These are phyloP conservation scores for Drosophila gaucha DNA, from an alignment of 2,888 invertebrate genomes.

Conservation along the genomic window DNA sequence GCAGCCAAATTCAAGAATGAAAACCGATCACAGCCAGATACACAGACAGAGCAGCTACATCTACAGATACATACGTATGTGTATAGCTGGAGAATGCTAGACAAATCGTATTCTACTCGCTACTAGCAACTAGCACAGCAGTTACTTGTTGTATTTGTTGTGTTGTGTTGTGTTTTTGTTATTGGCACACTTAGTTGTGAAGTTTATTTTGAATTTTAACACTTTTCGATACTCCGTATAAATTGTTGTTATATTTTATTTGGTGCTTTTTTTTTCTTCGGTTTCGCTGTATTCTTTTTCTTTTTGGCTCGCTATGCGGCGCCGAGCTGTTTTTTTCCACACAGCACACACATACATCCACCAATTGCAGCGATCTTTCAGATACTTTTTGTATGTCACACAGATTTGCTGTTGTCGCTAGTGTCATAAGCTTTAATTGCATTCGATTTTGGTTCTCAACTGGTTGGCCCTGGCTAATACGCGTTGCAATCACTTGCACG, in stretches of 20 bases:
- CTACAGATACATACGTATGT: slow-evolving; percentile 24
- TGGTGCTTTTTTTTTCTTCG: slow-evolving; percentile 31
- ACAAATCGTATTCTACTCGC: slow-evolving; percentile 41
- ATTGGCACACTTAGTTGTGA: slow-evolving; percentile 76
- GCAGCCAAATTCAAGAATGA: slow-evolving; percentile 43
- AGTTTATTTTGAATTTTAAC: slow-evolving; percentile 79
- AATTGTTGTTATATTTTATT: slow-evolving; percentile 45
- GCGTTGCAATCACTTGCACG: slow-evolving; percentile 59
- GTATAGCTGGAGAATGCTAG: slow-evolving; percentile 32
- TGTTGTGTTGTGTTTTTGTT: slow-evolving; percentile 49
- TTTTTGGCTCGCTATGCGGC: slow-evolving; percentile 51
- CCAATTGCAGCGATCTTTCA: slow-evolving; percentile 56
- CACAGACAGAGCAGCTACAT: slow-evolving; percentile 9
- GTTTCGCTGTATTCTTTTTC: slow-evolving; percentile 29
- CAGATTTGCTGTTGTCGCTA: slow-evolving; percentile 42
- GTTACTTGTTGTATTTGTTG: slow-evolving; percentile 20
- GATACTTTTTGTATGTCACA: slow-evolving; percentile 45
- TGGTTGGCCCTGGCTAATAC: slow-evolving; percentile 71
- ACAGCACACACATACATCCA: slow-evolving; percentile 31
- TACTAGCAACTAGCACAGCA: slow-evolving; percentile 32
- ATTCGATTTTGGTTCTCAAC: slow-evolving; percentile 70
- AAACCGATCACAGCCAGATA: slow-evolving; percentile 22
- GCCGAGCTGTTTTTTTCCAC: slow-evolving; percentile 74
- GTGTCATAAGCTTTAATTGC: slow-evolving; percentile 71
- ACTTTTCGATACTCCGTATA: slow-evolving; percentile 59